phyloP scores from a whole-genome alignment of 2,113 vertebrate genomes.

The Paradisaea rubra region DNA sequence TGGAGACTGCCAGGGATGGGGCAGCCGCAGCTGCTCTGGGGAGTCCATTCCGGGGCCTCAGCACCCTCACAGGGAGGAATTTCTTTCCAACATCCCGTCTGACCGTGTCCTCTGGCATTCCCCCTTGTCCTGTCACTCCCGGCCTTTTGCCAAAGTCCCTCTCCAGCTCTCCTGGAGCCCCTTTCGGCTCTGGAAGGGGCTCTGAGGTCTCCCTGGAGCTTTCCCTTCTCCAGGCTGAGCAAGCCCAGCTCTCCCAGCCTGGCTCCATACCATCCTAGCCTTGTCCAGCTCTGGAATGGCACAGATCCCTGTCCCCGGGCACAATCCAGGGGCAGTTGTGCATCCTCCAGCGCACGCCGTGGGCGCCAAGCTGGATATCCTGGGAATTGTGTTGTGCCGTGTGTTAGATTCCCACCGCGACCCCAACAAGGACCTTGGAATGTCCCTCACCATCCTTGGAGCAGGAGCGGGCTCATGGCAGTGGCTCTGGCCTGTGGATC shows the following conservation, averaged over 20 bases:
- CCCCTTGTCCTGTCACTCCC: neutral
- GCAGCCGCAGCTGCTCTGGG: neutral
- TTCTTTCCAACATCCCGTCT: neutral
- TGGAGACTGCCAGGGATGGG: neutral
- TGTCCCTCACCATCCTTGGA: neutral
- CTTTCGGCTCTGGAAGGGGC: neutral
- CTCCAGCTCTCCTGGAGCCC: neutral
- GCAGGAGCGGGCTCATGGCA: neutral
- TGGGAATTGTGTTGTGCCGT: rapidly evolving
- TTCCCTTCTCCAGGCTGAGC: neutral
- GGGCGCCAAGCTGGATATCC: neutral
- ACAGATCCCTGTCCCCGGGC: neutral
- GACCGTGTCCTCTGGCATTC: neutral
- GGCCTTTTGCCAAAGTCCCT: neutral
- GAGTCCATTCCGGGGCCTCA: neutral
- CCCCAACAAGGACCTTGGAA: rapidly evolving
- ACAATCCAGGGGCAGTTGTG: rapidly evolving
- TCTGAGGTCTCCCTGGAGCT: neutral
- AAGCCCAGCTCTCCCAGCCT: neutral
- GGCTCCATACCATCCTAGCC: neutral
- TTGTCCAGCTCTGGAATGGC: neutral
- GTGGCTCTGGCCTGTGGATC: rapidly evolving
- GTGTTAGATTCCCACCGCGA: rapidly evolving
- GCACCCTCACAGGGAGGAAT: neutral
- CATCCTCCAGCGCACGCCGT: rapidly evolving